These are phyloP conservation scores for Shinisaurus crocodilurus DNA, from an alignment of 2,113 vertebrate genomes.

Conservation along the genomic window DNA sequence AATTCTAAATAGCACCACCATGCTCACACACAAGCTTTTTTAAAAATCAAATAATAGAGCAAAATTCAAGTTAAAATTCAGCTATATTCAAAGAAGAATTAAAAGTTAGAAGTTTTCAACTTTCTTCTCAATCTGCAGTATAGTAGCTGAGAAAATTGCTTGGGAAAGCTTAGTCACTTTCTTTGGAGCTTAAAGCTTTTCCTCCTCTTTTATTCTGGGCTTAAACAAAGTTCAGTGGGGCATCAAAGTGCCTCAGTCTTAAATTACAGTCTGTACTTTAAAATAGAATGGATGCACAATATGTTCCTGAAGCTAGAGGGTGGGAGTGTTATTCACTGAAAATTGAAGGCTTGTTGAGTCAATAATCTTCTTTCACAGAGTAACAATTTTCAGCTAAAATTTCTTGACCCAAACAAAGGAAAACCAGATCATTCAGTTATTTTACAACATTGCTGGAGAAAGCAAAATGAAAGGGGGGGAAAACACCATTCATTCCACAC, in stretches of 20 bases:
- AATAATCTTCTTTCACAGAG: conserved; percentile 85
- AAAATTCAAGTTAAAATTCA: neutral
- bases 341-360: conserved; percentile 89
- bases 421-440: conserved; percentile 85
- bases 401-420: conserved; percentile 88
- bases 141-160: conserved; percentile 68
- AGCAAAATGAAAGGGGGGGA: conserved; percentile 58
- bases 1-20: neutral
- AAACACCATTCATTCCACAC: conserved; percentile 58
- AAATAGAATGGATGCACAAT: conserved; percentile 85
- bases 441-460: conserved; percentile 76
- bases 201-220: conserved; percentile 78
- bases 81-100: conserved; percentile 23
- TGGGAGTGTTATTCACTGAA: conserved; percentile 85
- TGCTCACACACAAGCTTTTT: conserved; percentile 4
- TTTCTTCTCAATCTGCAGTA: conserved; percentile 38
- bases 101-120: conserved; percentile 42
- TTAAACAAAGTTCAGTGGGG: conserved; percentile 89
- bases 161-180: conserved; percentile 78
- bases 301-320: conserved; percentile 81
- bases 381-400: conserved; percentile 89
- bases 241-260: conserved; percentile 84
- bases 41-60: neutral
- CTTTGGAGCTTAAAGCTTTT: conserved; percentile 76
- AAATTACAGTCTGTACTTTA: conserved; percentile 87